Evolutionary conservation across 2,888 invertebrate genomes (phyloP).

Genomic region (Hymenopus coronatus): DNA sequence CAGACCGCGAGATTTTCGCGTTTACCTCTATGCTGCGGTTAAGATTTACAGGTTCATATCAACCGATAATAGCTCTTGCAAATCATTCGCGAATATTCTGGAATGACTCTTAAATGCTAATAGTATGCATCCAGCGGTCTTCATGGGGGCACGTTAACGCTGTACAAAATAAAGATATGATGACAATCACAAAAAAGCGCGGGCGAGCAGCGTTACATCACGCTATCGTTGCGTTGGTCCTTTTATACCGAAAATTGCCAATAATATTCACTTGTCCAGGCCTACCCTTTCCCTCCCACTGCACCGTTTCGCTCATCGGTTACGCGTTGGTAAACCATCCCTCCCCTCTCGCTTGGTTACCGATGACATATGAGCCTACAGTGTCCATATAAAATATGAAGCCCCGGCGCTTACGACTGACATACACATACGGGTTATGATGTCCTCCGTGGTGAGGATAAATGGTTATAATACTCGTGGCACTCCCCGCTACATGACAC

Average conservation of each 20-base stretch:
- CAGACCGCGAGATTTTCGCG: too few relatives aligned
- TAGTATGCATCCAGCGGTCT: background rate
- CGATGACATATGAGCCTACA: background rate
- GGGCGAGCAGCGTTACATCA: background rate
- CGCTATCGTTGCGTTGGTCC: background rate
- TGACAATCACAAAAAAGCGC: background rate
- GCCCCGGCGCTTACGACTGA: background rate
- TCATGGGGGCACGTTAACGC: background rate
- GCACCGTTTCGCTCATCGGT: background rate
- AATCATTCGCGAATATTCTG: background rate
- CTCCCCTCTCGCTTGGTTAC: background rate
- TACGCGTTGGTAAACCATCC: background rate
- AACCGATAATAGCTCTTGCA: too few relatives aligned
- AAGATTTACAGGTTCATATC: too few relatives aligned
- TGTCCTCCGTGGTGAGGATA: background rate
- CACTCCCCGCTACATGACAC: background rate
- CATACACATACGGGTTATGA: background rate
- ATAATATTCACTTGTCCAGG: background rate
- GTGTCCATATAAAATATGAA: conserved; percentile 6
- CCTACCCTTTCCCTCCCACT: background rate
- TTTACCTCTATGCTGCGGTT: too few relatives aligned
- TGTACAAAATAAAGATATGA: background rate
- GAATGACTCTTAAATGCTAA: background rate
- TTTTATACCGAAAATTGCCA: background rate
- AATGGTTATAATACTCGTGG: conserved; percentile 16